Base-by-base conservation (phyloP, 2,113 vertebrate species). In the Calcarius ornatus region DNA sequence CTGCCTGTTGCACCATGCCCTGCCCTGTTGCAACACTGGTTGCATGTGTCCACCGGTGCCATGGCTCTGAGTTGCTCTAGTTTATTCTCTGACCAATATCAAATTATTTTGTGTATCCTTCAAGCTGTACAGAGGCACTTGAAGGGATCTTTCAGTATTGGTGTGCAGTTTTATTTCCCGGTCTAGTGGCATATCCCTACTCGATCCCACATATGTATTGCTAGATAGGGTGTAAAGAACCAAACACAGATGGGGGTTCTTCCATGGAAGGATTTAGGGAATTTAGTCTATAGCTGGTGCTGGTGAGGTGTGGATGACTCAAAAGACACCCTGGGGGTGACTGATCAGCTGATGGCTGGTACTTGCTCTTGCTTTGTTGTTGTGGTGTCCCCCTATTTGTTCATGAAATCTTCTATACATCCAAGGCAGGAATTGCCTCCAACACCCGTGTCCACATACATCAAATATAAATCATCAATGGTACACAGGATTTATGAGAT, bases 201-300 rank as follows among this genome's bases (percentile, higher is more conserved):
- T 59, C 33, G 9, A 22, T 53, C 25, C 42, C 60, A 70, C 0
- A 0, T 23, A 19, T 5, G 2, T 28, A 10, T 42, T 69, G 16
- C 31, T 59, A 50, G n/a, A 24, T 11, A 31, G 17, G 23, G 6
- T 61, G 63, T 61, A 73, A 79, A 91, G 30, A 31, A 47, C 8
- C 11, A 68, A 84, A 78, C 0, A 0, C 30, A 65, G 27, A 4
- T 43, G 35, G 25, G 15, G 15, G 11, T 23, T 72, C 19, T 79
- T 87, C 31, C 19, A 5, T 14, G 9, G 24, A 38, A 78, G 31
- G 1, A 0, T 81, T 91, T 47, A 24, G 47, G 63, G 66, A 70
- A 16, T 59, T 63, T 50, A 75, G 23, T 31, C 31, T 88, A 8
- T 7, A 86, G 13, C 12, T 11, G 25, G 6, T 53, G 48, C 88